Evolutionary conservation across 2,113 vertebrate genomes (phyloP).

Genomic region (Microtus pennsylvanicus): DNA sequence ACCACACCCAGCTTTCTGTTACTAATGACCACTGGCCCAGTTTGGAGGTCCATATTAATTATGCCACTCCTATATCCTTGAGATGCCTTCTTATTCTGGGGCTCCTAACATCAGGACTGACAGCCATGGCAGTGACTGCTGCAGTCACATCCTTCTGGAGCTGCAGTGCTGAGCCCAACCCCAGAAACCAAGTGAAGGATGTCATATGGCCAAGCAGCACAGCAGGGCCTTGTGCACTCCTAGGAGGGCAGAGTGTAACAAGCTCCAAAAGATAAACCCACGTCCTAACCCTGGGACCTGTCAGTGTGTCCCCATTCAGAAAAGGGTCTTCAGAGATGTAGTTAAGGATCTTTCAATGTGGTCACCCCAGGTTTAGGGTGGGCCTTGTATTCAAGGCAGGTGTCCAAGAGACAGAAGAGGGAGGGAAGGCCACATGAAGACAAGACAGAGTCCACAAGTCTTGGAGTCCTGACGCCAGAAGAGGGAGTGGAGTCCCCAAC

Average conservation of each 20-base stretch:
- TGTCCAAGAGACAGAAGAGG: not conserved
- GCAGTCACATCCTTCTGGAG: not conserved
- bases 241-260: not conserved
- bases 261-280: not conserved
- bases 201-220: not conserved
- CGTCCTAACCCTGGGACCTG: not conserved
- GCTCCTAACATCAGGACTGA: too few species aligned
- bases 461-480: not conserved
- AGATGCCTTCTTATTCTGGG: not conserved
- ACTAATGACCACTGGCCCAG: not conserved
- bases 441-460: not conserved
- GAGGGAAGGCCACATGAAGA: not conserved
- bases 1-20: not conserved
- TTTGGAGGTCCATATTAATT: not conserved
- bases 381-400: not conserved
- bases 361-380: not conserved
- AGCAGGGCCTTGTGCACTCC: not conserved
- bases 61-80: not conserved
- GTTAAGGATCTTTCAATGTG: not conserved
- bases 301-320: not conserved
- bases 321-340: not conserved
- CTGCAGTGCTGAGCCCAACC: not conserved
- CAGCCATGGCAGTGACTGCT: not conserved
- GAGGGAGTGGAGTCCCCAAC: not conserved
- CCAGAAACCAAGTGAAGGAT: not conserved